Evolutionary conservation across 2,113 vertebrate genomes (phyloP).

Genomic region (Megatriorchis doriae): DNA sequence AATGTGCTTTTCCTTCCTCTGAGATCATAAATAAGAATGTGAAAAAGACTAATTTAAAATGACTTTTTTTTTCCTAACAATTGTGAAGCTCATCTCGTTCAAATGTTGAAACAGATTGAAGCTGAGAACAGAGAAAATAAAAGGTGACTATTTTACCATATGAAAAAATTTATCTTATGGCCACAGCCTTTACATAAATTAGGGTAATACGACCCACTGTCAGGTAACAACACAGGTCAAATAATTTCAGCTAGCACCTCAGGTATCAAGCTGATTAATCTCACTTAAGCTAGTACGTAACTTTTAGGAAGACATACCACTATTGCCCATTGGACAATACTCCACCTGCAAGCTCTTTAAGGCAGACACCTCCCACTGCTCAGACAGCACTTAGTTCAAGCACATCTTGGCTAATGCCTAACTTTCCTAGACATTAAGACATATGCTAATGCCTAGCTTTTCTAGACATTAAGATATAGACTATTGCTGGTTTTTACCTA

Average conservation of each 20-base stretch:
- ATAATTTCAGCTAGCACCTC: neutral
- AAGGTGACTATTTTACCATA: neutral
- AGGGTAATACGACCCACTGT: neutral
- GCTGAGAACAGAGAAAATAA: neutral
- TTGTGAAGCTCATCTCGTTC: neutral
- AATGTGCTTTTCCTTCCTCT: neutral
- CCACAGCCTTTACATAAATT: neutral
- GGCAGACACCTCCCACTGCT: neutral
- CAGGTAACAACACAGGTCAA: neutral
- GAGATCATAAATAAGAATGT: conserved; percentile 9
- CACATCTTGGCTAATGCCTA: neutral
- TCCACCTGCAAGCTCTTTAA: neutral
- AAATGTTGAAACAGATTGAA: neutral
- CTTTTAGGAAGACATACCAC: neutral
- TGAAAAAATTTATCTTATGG: neutral
- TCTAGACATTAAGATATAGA: neutral
- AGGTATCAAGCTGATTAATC: neutral
- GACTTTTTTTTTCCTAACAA: neutral
- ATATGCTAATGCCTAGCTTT: neutral
- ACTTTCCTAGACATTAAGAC: neutral
- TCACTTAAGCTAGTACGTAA: neutral
- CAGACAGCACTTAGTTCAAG: neutral
- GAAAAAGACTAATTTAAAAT: neutral
- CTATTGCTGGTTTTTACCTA: neutral
- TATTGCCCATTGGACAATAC: neutral